Evolutionary conservation across 2,797 vertebrate species (phyloP).

Genomic region (Pelochelys cantorii): DNA sequence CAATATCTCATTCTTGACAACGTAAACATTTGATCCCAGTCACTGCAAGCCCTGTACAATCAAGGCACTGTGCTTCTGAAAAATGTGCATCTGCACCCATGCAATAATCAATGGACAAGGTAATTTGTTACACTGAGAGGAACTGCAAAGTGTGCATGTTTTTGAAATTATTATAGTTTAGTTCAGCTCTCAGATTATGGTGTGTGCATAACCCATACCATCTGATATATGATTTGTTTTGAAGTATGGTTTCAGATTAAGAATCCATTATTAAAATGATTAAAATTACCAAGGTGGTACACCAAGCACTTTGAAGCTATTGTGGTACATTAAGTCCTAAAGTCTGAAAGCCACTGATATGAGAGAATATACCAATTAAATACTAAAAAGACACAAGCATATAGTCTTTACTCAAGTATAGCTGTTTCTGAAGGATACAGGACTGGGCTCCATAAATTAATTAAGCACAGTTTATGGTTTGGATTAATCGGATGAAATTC

Average conservation of each 20-base stretch:
- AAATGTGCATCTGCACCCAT: not conserved
- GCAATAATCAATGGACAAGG: not conserved
- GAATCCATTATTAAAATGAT: constrained; percentile 19
- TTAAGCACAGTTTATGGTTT: not conserved
- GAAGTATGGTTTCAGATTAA: constrained; percentile 64
- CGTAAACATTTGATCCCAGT: not conserved
- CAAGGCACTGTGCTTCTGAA: fast-evolving
- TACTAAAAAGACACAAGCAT: not conserved
- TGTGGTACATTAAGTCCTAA: not conserved
- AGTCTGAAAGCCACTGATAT: not conserved
- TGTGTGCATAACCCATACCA: constrained; percentile 51
- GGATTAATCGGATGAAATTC: not conserved
- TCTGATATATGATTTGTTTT: constrained; percentile 63
- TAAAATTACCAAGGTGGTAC: constrained; percentile 24
- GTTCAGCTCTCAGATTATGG: constrained; percentile 51
- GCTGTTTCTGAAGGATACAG: not conserved
- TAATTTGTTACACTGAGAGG: not conserved
- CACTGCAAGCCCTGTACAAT: fast-evolving
- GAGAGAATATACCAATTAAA: constrained; percentile 28
- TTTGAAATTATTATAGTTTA: not conserved
- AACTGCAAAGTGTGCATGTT: not conserved
- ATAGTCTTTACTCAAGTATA: not conserved
- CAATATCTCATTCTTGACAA: not conserved
- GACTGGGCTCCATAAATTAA: not conserved
- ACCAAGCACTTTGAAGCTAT: not conserved